These are phyloP conservation scores for Arbacia lixula DNA, from an alignment of 53 echinoderm and acorn worm species.

Conservation along the genomic window DNA sequence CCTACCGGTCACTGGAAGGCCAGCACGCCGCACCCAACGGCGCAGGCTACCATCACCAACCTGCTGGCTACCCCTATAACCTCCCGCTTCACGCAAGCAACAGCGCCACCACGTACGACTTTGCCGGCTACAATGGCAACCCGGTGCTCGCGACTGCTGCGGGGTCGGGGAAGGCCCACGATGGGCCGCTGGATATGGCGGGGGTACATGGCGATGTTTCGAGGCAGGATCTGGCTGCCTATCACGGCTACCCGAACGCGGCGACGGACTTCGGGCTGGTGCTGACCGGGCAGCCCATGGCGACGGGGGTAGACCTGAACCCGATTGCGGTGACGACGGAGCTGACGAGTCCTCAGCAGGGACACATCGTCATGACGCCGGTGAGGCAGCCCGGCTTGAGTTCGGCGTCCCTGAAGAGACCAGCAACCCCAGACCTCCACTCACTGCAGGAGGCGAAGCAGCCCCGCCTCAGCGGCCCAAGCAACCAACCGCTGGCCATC, in stretches of 20 bases:
- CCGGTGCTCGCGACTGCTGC: constrained; percentile 3
- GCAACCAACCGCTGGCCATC: neutral
- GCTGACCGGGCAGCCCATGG: neutral
- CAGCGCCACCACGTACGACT: constrained; percentile 25
- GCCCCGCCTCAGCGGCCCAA: neutral
- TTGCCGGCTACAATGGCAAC: constrained; percentile 17
- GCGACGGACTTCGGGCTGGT: neutral
- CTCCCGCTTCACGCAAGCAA: neutral
- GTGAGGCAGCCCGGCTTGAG: constrained; percentile 7
- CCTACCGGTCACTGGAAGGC: constrained; percentile 11
- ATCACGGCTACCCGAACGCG: constrained; percentile 1
- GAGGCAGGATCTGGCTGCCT: neutral
- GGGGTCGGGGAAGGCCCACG: constrained; percentile 4
- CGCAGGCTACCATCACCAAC: neutral
- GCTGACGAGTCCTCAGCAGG: constrained; percentile 5
- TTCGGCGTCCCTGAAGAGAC: constrained; percentile 37
- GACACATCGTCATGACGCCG: constrained; percentile 10
- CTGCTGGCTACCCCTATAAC: constrained; percentile 17
- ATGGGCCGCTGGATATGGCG: neutral
- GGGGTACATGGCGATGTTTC: neutral
- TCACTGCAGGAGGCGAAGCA: constrained; percentile 32
- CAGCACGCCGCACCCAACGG: constrained; percentile 12
- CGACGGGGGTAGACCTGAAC: neutral
- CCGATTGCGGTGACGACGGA: neutral
- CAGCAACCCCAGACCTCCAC: constrained; percentile 66